These are phyloP conservation scores for Austrolebias charrua DNA, from an alignment of 2,797 vertebrate genomes.

Conservation along the genomic window DNA sequence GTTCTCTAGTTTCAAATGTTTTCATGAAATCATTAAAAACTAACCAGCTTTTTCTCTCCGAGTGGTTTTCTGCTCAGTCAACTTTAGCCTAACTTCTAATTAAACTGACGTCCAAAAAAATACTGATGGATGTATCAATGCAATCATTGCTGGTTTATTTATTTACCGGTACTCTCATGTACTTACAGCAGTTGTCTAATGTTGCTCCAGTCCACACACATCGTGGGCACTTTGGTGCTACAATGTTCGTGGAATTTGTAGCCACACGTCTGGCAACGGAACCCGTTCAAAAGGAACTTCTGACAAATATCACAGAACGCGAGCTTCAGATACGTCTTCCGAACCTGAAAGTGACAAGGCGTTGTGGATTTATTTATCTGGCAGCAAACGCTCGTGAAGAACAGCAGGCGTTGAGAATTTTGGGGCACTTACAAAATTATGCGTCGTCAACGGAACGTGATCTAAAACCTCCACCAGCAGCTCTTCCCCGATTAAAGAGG, in stretches of 20 bases:
- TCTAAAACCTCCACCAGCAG: constrained; percentile 96
- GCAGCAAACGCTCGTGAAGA: neutral
- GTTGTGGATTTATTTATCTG: neutral
- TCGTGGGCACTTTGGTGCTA: constrained; percentile 97
- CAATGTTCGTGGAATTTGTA: constrained; percentile 99
- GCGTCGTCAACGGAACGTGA: constrained; percentile 96
- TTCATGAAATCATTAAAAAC: no score
- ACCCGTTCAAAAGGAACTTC: constrained; percentile 97
- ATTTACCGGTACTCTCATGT: neutral
- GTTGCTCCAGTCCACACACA: constrained; percentile 99
- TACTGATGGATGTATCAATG: no score
- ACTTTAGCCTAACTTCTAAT: no score
- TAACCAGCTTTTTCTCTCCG: no score
- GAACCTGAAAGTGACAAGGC: constrained; percentile 78
- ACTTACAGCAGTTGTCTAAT: constrained; percentile 96
- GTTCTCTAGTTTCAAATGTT: no score
- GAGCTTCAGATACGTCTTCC: constrained; percentile 97
- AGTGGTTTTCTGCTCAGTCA: no score
- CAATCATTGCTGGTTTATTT: neutral
- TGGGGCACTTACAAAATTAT: constrained; percentile 92
- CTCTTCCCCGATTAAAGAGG: constrained; percentile 93
- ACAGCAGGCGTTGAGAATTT: neutral
- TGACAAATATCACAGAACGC: constrained; percentile 99
- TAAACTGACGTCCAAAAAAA: no score
- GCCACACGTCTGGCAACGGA: constrained; percentile 98